Evolutionary conservation across 2,888 invertebrate genomes (phyloP), one percentile per base, ranked within the genome.

Genomic region (Trissolcus brochymenae): DNA sequence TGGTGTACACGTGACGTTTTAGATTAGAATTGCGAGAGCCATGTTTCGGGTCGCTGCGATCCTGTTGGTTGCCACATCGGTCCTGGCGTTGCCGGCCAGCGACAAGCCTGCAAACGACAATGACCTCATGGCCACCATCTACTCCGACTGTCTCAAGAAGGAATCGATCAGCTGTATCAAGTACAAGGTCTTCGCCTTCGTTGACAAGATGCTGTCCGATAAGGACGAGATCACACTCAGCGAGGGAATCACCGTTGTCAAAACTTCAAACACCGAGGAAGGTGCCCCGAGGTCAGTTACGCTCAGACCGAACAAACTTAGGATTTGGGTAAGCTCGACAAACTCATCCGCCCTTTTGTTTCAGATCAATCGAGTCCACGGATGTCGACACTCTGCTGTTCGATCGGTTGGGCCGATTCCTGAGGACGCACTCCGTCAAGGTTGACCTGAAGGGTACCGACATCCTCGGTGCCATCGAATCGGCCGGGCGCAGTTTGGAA

Each of bases 381-480:
- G 90, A 90, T 74, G 90, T 94, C 73, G 94, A 94, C 84, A 91
- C 92, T 11, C 87, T 94, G 82, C 89, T 94, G 71, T 89, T 93
- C 82, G 92, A 91, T 81, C 93, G 95, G 81, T 90, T 96, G 80
- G 93, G 94, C 84, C 92, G 92, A 76, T 96, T 95, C 90, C 90
- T 96, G 75, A 93, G 93, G 85, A 92, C 94, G 0, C 96, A 96
- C 90, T 94, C 95, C 21, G 91, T 96, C 82, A 94, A 95, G 88
- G 93, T 96, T 57, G 95, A 96, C 89, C 91, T 96, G 78, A 95
- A 95, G 90, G 96, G 96, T 76, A 93, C 93, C 82, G 96, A 96
- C 86, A 94, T 96, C 68, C 92, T 95, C 11, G 94, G 94, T 83
- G 94, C 95, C 19, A 94, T 96, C 65, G 92, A 94, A 81, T 94